Evolutionary conservation across 2,797 vertebrate genomes (phyloP).

Genomic region (Vultur gryphus): DNA sequence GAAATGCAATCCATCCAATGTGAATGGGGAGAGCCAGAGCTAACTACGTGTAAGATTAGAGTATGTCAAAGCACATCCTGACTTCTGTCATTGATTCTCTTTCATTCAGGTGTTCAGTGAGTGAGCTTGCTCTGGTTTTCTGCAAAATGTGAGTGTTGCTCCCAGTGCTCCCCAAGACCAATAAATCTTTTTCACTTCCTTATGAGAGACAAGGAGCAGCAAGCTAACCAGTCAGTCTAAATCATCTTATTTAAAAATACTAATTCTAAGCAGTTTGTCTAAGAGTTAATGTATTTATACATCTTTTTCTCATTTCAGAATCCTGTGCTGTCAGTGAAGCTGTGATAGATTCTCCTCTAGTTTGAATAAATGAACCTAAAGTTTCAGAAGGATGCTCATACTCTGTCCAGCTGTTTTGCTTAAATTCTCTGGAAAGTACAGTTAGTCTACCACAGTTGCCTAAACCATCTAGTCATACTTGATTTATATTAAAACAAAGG

Average conservation of each 20-base stretch:
- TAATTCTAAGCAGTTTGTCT: neutral
- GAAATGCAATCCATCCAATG: conserved; percentile 1
- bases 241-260: neutral
- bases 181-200: conserved; percentile 9
- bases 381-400: neutral
- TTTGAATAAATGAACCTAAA: neutral
- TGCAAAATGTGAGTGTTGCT: neutral
- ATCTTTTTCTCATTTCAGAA: conserved; percentile 14
- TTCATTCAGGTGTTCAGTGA: neutral
- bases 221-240: conserved; percentile 17
- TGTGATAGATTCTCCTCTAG: neutral
- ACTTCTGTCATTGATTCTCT: neutral
- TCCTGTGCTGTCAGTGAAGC: neutral
- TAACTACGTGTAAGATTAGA: neutral
- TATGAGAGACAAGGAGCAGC: neutral
- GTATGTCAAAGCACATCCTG: neutral
- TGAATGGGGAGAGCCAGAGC: neutral
- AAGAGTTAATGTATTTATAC: neutral
- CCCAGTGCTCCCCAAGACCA: neutral
- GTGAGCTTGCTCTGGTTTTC: conserved; percentile 1
- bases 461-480: neutral
- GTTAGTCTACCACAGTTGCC: neutral
- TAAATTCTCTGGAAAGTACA: neutral
- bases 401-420: neutral
- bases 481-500: neutral